phyloP scores from a whole-genome alignment of 2,888 invertebrate genomes.

The Leptinotarsa juncta region DNA sequence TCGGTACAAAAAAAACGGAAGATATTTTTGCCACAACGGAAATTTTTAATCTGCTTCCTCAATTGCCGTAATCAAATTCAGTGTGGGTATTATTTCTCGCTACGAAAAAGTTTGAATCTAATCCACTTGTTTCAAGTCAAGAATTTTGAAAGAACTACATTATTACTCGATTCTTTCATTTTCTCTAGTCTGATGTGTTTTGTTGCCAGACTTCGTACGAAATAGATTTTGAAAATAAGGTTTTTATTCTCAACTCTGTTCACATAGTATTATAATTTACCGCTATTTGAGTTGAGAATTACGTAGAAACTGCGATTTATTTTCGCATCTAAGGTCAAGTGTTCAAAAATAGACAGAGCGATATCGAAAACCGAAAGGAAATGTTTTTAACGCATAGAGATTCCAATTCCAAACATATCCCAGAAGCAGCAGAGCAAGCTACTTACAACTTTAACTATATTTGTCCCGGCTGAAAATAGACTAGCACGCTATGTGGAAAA shows the following conservation, averaged over 20 bases:
- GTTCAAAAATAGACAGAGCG: constrained; percentile 51
- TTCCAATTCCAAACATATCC: constrained; percentile 62
- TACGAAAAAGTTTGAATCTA: no score
- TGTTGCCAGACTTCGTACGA: not conserved
- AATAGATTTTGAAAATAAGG: not conserved
- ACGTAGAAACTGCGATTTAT: constrained; percentile 49
- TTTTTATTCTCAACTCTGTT: not conserved
- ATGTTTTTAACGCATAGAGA: constrained; percentile 53
- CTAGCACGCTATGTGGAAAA: constrained; percentile 48
- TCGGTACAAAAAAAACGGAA: no score
- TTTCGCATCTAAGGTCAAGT: constrained; percentile 52
- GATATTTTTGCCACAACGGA: no score
- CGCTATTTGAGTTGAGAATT: constrained; percentile 44
- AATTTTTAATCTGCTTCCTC: no score
- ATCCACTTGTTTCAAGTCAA: no score
- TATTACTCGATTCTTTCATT: no score
- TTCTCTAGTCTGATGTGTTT: no score
- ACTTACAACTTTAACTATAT: constrained; percentile 61
- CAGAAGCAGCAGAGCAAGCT: constrained; percentile 50
- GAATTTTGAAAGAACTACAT: no score
- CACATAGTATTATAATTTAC: constrained; percentile 32
- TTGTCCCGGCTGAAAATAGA: constrained; percentile 60
- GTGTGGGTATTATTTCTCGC: no score
- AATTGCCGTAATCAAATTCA: no score
- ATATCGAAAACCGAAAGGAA: constrained; percentile 54